A percentile compares a stretch with the other conserved stretches of the same genome.
Evolutionary conservation across 2,113 vertebrate species (phyloP).

Genomic region (Bubo blakistoni): DNA sequence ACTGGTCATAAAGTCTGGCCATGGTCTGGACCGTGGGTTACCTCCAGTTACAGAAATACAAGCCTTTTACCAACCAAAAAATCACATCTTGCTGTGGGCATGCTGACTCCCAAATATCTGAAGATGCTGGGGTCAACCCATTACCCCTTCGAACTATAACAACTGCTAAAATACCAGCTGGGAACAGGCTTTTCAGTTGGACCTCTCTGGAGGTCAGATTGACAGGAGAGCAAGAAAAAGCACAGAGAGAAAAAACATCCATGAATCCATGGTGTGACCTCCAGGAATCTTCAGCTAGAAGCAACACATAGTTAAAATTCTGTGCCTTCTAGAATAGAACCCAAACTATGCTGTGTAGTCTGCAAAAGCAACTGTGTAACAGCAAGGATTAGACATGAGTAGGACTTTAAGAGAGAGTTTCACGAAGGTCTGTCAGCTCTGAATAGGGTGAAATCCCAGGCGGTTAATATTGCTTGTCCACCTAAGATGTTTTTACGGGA

Average conservation of each 20-base stretch:
- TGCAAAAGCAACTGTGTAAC: background rate
- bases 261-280: background rate
- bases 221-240: background rate
- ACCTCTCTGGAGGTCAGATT: background rate
- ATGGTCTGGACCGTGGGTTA: background rate
- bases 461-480: background rate
- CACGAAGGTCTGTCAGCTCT: background rate
- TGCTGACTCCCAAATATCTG: background rate
- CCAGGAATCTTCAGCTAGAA: background rate
- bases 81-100: background rate
- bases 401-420: background rate
- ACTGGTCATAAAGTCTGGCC: background rate
- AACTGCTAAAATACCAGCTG: background rate
- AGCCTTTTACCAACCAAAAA: background rate
- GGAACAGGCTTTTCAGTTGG: background rate
- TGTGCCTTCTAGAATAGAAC: background rate
- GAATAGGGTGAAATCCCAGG: background rate
- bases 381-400: background rate
- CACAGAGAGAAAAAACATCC: background rate
- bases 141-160: background rate
- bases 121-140: background rate
- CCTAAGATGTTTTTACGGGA: background rate
- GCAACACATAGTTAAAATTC: background rate
- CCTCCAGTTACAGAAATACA: background rate
- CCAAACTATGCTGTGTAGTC: background rate